Evolutionary conservation across 2,888 invertebrate genomes (phyloP), one percentile per base, ranked within the genome.

Genomic region (Heliconius ethilla): DNA sequence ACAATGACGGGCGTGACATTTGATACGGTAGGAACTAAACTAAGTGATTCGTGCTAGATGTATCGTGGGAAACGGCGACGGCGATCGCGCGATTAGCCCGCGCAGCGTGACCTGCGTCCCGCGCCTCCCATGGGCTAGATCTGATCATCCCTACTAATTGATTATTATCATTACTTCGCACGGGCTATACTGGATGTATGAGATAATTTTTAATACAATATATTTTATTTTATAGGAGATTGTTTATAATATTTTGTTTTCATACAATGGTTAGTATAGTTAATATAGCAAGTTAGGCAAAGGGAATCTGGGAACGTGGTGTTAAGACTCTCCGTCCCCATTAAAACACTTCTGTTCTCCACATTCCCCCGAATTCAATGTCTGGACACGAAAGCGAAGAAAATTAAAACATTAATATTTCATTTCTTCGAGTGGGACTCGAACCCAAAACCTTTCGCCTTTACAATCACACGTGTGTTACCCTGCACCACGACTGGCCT

Each of bases 81-180:
- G 80, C 82, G 78, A 74, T 62, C 87, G 88, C 83, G 72, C 84
- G 88, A 89, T 87, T 90, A 88, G 86, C 84, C 86, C 85, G 86
- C 87, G 87, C 88, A 86, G 89, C 89, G 88, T 82, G 83, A 83
- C 83, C 83, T 83, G 80, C 79, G 75, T 78, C 81, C 83, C 83
- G 80, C 78, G 75, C 78, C 81, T 89, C 90, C 89, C 91, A 90
- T 87, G 89, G 87, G 87, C 82, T 81, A 84, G 86, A 87, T 88
- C 83, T 82, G 82, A 83, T 82, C 84, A 85, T 86, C 84, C 83
- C 84, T 85, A 87, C 87, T 76, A 79, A 79, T 87, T 85, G 88
- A 89, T 89, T 89, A 89, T 89, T 89, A 85, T 76, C 81, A 87
- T 87, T 86, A 84, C 83, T 79, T 79, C 70, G 69, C 77, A 77